Percentiles rank a stretch among this genome's conserved stretches.
Conservation (phyloP, 2,797 vertebrate species). For the Crocidura indochinensis region DNA sequence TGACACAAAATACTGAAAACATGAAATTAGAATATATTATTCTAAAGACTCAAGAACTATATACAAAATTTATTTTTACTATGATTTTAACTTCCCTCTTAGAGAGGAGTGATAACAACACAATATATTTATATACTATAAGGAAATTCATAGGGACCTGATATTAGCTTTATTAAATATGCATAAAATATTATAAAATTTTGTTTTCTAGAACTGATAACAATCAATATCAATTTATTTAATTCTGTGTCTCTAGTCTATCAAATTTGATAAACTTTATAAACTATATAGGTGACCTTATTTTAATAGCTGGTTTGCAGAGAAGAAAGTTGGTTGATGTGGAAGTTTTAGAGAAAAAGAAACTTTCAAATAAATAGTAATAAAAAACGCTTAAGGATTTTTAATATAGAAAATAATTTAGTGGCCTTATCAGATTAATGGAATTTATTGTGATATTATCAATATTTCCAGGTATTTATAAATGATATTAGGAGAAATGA, state of each 20-base stretch:
- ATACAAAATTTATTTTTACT: constrained; percentile 9
- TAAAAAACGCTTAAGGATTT: constrained; percentile 36
- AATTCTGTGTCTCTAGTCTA: neutral
- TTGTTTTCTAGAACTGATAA: constrained; percentile 17
- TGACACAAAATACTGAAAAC: constrained; percentile 42
- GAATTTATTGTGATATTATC: neutral
- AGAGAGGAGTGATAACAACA: neutral
- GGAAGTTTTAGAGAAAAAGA: constrained; percentile 37
- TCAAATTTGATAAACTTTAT: constrained; percentile 46
- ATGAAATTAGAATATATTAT: constrained; percentile 21
- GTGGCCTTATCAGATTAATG: constrained; percentile 12
- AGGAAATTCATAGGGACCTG: neutral
- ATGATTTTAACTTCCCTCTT: constrained; percentile 17
- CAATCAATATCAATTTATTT: constrained; percentile 59
- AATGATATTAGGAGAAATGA: neutral
- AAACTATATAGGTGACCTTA: neutral
- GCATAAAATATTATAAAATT: neutral
- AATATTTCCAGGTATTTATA: neutral
- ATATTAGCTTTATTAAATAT: constrained; percentile 45
- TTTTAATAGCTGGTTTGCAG: neutral
- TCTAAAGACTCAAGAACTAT: neutral
- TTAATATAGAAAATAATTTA: constrained; percentile 21
- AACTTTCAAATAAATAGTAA: constrained; percentile 58
- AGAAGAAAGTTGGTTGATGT: constrained; percentile 33
- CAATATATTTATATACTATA: constrained; percentile 15